Evolutionary conservation across 2,113 vertebrate species (phyloP).

Genomic region (Cyrtonyx montezumae): DNA sequence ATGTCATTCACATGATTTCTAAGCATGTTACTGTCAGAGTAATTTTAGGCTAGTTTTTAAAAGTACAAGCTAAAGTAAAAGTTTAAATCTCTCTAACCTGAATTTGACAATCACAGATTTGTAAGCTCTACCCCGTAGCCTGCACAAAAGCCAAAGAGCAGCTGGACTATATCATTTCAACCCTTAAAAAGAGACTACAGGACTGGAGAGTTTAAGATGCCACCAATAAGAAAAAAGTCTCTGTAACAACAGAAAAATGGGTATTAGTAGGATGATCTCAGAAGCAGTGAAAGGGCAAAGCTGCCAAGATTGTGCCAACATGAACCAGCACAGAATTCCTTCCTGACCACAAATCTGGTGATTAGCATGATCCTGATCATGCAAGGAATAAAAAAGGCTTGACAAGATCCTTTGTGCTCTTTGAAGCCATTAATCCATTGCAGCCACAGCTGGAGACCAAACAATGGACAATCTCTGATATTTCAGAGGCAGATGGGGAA

Average conservation of each 20-base stretch:
- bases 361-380: not conserved
- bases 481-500: not conserved
- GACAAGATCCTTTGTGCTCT: constrained; percentile 17
- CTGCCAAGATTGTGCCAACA: constrained; percentile 1
- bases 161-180: not conserved
- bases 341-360: constrained; percentile 11
- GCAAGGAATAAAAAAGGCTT: not conserved
- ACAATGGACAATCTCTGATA: constrained; percentile 20
- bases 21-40: constrained; percentile 22
- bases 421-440: not conserved
- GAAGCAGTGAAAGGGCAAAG: constrained; percentile 16
- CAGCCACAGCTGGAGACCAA: constrained; percentile 20
- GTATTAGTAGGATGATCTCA: constrained; percentile 11
- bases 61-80: not conserved
- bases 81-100: not conserved
- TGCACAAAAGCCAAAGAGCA: not conserved
- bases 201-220: not conserved
- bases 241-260: not conserved
- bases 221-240: not conserved
- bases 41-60: not conserved
- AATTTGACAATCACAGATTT: not conserved
- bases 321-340: constrained; percentile 29
- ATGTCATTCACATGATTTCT: not conserved
- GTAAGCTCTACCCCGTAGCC: not conserved
- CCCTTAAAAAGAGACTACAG: not conserved